Evolutionary conservation across 2,113 vertebrate genomes (phyloP).

Genomic region (Nannospalax galili): DNA sequence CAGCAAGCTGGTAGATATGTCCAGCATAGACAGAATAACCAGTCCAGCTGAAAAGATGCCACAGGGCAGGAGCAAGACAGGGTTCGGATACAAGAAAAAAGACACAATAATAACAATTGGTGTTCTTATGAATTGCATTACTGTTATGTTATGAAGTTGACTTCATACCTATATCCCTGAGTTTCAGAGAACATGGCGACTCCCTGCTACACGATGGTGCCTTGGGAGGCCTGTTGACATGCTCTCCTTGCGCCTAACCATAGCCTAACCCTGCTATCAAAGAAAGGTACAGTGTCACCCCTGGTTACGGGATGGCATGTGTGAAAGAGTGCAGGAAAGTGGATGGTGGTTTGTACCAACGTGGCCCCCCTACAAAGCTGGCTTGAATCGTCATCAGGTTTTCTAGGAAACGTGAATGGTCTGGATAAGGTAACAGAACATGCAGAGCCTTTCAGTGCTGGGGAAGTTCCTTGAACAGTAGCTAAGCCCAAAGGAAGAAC

Average conservation of each 20-base stretch:
- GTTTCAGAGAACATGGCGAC: not conserved
- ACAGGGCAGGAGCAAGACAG: accelerated
- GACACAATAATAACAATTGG: not conserved
- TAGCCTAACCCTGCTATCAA: not conserved
- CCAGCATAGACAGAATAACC: not conserved
- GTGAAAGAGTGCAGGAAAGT: not conserved
- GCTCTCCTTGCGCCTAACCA: not conserved
- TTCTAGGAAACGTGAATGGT: not conserved
- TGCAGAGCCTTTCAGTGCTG: not conserved
- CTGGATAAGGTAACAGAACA: not conserved
- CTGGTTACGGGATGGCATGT: not conserved
- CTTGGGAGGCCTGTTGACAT: not conserved
- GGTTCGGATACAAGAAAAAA: not conserved
- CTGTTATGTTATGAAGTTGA: not conserved
- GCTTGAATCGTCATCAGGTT: not conserved
- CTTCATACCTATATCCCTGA: not conserved
- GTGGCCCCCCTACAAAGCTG: not conserved
- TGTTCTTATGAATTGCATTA: not conserved
- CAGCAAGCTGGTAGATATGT: not conserved
- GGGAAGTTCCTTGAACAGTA: not conserved
- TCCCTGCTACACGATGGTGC: not conserved
- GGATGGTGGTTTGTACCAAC: accelerated
- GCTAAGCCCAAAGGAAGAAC: not conserved
- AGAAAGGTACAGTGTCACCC: not conserved
- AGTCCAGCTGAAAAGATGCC: not conserved